Evolutionary conservation across 30 jellyfish, hydroid and myxozoan species (phyloP), one percentile per base, ranked within the genome.

Genomic region (Pseudorhiza aurosa): DNA sequence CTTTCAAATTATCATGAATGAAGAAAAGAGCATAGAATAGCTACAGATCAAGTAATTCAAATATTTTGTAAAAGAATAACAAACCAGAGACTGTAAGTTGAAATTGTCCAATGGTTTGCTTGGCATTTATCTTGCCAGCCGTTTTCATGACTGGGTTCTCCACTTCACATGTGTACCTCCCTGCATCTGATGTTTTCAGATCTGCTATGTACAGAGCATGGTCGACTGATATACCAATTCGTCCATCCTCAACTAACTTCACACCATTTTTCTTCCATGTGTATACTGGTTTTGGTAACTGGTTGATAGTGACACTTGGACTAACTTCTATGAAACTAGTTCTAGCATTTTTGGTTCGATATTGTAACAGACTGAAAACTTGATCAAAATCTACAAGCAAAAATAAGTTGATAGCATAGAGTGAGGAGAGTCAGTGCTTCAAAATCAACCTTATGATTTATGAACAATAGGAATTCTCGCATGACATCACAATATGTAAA

Each of bases 261-360:
- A 72, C 73, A 37, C 91, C 95, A 67, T 81, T 37, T 62, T 88
- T 88, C 76, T 76, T 71, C 97, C 97, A 88, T n/a, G 65, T 73
- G 37, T 71, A 81, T 19, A 17, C 65, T 72, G 95, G 88, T 39
- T 80, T 72, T 33, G 97, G 97, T 14, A 51, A 43, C 58, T 74
- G 65, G 33, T 49, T 45, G 24, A 88, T 64, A 17, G 65, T 17
- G 31, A 72, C 44, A n/a, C 28, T 10, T 42, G 97, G 97, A 12
- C 63, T 22, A 25, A 43, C 30, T 43, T 26, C 56, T 12, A 82
- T 39, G 32, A 80, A 46, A 76, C 80, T 65, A 2, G 60, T 42
- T 12, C 87, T 77, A 8, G 74, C 82, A 33, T 56, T 81, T 81
- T 28, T 62, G 35, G 88, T 36, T 28, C 18, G 6, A 26, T 36